Evolutionary conservation across 2,797 vertebrate genomes (phyloP).

Genomic region (Pipistrellus pipistrellus): DNA sequence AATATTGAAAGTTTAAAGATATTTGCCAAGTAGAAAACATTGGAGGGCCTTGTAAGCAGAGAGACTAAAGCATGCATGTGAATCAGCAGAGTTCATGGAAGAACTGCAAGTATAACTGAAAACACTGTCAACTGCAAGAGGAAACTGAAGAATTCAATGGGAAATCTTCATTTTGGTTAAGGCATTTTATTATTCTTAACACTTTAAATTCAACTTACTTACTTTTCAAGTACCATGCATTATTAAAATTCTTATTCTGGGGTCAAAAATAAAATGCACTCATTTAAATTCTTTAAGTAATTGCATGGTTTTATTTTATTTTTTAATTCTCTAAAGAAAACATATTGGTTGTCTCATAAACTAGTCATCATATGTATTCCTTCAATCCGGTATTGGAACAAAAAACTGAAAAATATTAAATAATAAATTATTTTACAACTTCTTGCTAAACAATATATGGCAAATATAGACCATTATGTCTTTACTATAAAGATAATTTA

Average conservation of each 20-base stretch:
- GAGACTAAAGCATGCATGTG: accelerated
- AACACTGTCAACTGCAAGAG: neutral
- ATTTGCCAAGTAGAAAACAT: neutral
- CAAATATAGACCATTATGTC: neutral
- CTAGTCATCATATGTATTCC: neutral
- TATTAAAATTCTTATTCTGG: neutral
- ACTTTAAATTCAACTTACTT: neutral
- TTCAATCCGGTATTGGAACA: neutral
- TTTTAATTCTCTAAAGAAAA: neutral
- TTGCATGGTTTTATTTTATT: neutral
- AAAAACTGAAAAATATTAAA: neutral
- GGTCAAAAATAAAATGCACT: neutral
- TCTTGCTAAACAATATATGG: neutral
- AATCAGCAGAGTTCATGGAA: neutral
- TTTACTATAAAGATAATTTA: neutral
- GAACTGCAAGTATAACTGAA: neutral
- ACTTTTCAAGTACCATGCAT: neutral
- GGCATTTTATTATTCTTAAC: neutral
- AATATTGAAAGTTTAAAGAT: neutral
- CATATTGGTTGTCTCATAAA: neutral
- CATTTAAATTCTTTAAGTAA: neutral
- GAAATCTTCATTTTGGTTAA: neutral
- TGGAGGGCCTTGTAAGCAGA: neutral
- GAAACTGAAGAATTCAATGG: neutral
- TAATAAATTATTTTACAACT: neutral